Conservation (phyloP, 1,140 invertebrate species). For the Drosophila suzukii region DNA sequence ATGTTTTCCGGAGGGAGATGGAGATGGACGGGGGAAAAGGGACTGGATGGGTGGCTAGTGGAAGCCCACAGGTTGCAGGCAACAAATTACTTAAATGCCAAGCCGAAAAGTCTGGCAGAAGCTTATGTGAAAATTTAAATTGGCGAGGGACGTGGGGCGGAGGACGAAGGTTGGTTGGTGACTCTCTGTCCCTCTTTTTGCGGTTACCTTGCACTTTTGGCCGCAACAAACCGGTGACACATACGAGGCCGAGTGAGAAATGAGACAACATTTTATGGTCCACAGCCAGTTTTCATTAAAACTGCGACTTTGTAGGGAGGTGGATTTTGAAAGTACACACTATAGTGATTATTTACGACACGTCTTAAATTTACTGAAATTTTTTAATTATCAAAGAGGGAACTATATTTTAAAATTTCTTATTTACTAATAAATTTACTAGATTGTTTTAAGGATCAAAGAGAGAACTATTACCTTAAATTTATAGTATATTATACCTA, state of each 20-base stretch:
- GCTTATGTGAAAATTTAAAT: constrained; percentile 62
- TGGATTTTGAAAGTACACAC: background rate
- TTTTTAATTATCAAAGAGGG: background rate
- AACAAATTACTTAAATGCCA: constrained; percentile 71
- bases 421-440: background rate
- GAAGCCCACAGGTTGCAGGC: constrained; percentile 62
- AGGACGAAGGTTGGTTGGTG: background rate
- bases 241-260: constrained; percentile 2
- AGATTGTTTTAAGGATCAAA: too few species aligned
- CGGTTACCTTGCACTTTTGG: constrained; percentile 22
- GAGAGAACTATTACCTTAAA: too few species aligned
- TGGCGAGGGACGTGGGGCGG: constrained; percentile 13
- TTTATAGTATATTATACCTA: background rate
- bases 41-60: constrained; percentile 8
- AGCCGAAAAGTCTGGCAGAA: constrained; percentile 54
- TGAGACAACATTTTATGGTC: constrained; percentile 18
- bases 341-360: background rate
- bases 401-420: too few species aligned
- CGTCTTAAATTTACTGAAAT: background rate
- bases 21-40: background rate
- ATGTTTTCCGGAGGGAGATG: background rate
- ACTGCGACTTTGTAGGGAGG: constrained; percentile 1
- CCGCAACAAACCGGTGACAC: constrained; percentile 22
- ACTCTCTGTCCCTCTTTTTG: constrained; percentile 8
- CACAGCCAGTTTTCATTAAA: constrained; percentile 5